Percentiles rank a stretch among this genome's conserved stretches.
These are phyloP conservation scores for Macrotrachela quadricornifera DNA, from an alignment of 1,140 invertebrate genomes.

Conservation along the genomic window DNA sequence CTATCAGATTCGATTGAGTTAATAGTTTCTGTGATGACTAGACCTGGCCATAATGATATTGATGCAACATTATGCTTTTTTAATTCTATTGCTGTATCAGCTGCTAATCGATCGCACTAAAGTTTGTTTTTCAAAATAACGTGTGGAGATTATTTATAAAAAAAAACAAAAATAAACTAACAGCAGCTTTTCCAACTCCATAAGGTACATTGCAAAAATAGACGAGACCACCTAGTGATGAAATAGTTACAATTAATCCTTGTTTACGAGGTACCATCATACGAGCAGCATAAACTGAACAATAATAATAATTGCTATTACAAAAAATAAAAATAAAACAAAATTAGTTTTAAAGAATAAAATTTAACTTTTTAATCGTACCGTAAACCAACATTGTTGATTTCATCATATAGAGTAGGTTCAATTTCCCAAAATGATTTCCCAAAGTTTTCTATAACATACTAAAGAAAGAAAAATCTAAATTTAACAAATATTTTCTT, in stretches of 20 bases:
- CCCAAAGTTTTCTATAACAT: slow-evolving; percentile 15
- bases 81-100: slow-evolving; percentile 29
- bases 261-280: slow-evolving; percentile 26
- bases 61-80: slow-evolving; percentile 24
- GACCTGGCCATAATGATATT: slow-evolving; percentile 32
- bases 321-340: slow-evolving; percentile 1
- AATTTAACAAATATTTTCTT: neutral
- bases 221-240: slow-evolving; percentile 27
- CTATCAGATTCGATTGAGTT: neutral
- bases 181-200: slow-evolving; percentile 29
- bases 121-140: neutral
- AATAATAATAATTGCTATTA: slow-evolving; percentile 30
- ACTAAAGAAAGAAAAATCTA: slow-evolving; percentile 9
- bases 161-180: no score
- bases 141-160: neutral
- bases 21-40: slow-evolving; percentile 25
- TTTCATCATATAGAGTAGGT: slow-evolving; percentile 20
- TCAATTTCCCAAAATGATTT: slow-evolving; percentile 27
- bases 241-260: slow-evolving; percentile 32
- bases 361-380: slow-evolving; percentile 9
- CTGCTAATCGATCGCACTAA: slow-evolving; percentile 28
- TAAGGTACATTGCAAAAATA: slow-evolving; percentile 31
- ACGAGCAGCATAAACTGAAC: slow-evolving; percentile 24
- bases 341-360: neutral
- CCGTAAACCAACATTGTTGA: slow-evolving; percentile 32